Evolutionary conservation across 2,888 invertebrate genomes (phyloP).

Genomic region (Cosmia trapezina): DNA sequence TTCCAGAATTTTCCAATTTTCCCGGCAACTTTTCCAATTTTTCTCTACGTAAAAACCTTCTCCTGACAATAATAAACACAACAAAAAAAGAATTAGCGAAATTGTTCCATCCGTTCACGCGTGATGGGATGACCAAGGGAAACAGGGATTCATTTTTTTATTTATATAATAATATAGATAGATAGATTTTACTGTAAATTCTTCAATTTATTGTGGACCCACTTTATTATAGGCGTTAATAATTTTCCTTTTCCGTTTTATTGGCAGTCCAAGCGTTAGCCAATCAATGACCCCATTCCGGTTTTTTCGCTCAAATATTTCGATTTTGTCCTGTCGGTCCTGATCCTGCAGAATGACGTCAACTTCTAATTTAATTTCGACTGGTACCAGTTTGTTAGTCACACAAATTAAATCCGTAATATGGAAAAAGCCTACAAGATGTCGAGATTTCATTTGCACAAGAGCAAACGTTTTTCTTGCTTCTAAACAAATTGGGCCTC

Average conservation of each 20-base stretch:
- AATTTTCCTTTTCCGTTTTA: conserved; percentile 25
- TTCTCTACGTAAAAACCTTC: too few relatives aligned
- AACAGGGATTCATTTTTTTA: too few relatives aligned
- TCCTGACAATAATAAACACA: too few relatives aligned
- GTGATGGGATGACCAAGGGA: too few relatives aligned
- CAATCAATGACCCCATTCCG: conserved; percentile 53
- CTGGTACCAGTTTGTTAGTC: conserved; percentile 51
- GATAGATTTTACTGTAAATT: conserved; percentile 18
- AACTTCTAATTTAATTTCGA: conserved; percentile 51
- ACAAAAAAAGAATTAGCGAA: too few relatives aligned
- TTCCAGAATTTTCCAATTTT: too few relatives aligned
- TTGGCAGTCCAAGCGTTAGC: conserved; percentile 26
- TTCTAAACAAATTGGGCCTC: conserved; percentile 43
- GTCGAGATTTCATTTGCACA: conserved; percentile 39
- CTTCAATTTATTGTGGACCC: conserved; percentile 14
- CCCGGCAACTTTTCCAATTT: too few relatives aligned
- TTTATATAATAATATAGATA: too few relatives aligned
- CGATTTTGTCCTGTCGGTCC: conserved; percentile 35
- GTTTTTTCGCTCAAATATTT: conserved; percentile 58
- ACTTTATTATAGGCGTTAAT: conserved; percentile 14
- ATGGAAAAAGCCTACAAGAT: conserved; percentile 36
- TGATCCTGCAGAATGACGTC: conserved; percentile 57
- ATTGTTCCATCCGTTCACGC: too few relatives aligned
- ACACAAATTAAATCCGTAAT: conserved; percentile 34
- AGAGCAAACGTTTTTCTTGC: conserved; percentile 45